These are phyloP conservation scores for Lycocerus yunnanus DNA, from an alignment of 2,888 invertebrate species.

Conservation along the genomic window DNA sequence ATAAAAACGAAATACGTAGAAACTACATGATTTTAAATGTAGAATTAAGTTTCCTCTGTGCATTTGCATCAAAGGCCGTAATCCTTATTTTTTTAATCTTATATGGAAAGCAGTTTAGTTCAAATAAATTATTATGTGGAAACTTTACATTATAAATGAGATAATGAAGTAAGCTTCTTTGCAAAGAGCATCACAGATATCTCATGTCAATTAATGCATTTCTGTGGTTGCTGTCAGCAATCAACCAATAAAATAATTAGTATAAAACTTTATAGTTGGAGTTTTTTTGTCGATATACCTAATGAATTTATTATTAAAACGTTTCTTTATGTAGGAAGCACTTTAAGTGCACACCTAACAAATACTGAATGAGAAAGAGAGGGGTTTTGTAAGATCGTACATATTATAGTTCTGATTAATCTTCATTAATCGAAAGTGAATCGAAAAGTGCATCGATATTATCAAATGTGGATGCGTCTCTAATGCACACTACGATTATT, in stretches of 20 bases:
- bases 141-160: conserved; percentile 30
- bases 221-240: conserved; percentile 15
- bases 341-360: too few species aligned
- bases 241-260: conserved; percentile 21
- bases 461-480: too few species aligned
- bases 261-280: conserved; percentile 1
- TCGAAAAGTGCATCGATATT: too few species aligned
- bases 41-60: neutral
- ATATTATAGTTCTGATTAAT: too few species aligned
- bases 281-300: neutral
- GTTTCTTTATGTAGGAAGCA: neutral
- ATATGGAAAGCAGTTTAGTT: conserved; percentile 18
- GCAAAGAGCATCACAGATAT: conserved; percentile 27
- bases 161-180: conserved; percentile 30
- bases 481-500: too few species aligned
- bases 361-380: too few species aligned
- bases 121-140: conserved; percentile 22
- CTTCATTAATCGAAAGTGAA: too few species aligned
- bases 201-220: conserved; percentile 31
- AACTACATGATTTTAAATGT: neutral
- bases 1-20: conserved; percentile 17
- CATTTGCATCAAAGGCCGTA: neutral
- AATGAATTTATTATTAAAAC: neutral
- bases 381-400: too few species aligned
- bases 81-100: conserved; percentile 4